Evolutionary conservation across 1,140 invertebrate genomes (phyloP).

Genomic region (Drosophila pruinosa): DNA sequence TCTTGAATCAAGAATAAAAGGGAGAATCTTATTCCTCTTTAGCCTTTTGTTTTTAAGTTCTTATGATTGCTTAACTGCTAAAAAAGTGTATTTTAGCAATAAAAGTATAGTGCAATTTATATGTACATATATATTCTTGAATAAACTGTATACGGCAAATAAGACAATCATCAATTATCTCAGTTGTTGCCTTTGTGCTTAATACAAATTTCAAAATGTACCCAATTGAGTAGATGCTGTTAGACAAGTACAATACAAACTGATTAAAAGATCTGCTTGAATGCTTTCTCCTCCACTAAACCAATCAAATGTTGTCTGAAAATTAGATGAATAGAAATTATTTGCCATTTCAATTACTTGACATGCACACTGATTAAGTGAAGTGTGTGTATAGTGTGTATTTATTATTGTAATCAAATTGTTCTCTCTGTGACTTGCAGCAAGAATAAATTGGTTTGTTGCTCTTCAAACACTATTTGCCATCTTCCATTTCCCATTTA

Average conservation of each 20-base stretch:
- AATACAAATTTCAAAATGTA: background rate
- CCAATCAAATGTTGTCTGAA: background rate
- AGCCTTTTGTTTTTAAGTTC: background rate
- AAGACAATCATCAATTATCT: background rate
- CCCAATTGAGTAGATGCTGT: background rate
- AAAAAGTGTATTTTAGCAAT: background rate
- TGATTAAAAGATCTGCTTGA: background rate
- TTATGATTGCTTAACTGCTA: background rate
- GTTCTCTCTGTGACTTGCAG: background rate
- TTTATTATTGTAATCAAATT: constrained; percentile 7
- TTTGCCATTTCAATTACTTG: background rate
- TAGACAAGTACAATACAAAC: background rate
- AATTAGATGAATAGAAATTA: background rate
- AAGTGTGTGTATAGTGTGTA: background rate
- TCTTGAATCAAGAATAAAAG: background rate
- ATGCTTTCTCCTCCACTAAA: background rate
- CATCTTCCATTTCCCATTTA: background rate
- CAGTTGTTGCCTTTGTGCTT: background rate
- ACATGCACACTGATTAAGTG: background rate
- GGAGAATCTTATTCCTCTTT: background rate
- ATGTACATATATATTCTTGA: background rate
- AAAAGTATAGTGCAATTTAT: background rate
- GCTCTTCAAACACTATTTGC: background rate
- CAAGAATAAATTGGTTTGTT: constrained; percentile 4
- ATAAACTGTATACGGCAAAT: background rate